Evolutionary conservation across 64 coral and sea anemone genomes (phyloP).

Genomic region (Orbicella faveolata): DNA sequence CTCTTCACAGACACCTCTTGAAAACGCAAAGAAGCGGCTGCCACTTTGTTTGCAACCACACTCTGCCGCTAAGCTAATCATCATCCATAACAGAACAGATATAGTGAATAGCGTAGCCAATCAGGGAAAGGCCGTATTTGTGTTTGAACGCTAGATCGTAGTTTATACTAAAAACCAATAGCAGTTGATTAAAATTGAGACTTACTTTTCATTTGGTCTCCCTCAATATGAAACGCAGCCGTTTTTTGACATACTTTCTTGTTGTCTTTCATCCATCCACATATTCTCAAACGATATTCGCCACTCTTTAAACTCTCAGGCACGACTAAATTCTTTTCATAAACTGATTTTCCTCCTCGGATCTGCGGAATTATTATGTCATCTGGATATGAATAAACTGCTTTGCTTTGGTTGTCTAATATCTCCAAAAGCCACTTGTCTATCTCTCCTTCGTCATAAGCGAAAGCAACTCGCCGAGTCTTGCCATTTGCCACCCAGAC

Average conservation of each 20-base stretch:
- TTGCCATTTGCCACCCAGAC: constrained; percentile 83
- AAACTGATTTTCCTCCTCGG: neutral
- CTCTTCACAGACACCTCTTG: too few species aligned
- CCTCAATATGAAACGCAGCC: constrained; percentile 57
- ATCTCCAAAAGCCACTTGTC: constrained; percentile 58
- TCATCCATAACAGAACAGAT: too few species aligned
- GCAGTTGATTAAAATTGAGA: neutral
- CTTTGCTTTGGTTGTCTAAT: neutral
- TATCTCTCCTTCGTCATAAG: constrained; percentile 9
- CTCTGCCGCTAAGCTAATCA: too few species aligned
- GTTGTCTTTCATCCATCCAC: constrained; percentile 14
- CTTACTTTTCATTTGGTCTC: constrained; percentile 24
- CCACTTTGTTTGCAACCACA: too few species aligned
- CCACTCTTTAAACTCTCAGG: constrained; percentile 33
- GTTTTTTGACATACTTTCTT: constrained; percentile 24
- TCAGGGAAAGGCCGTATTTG: too few species aligned
- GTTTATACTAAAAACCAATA: too few species aligned
- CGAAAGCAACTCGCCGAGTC: constrained; percentile 44
- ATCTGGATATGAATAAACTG: neutral
- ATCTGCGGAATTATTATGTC: constrained; percentile 32
- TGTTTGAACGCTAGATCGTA: too few species aligned
- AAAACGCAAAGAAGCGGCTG: too few species aligned
- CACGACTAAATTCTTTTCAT: constrained; percentile 39
- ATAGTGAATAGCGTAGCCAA: too few species aligned
- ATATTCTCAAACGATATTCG: constrained; percentile 31